phyloP scores from a whole-genome alignment of 2,797 vertebrate species.

The Malacoctenus gilli region DNA sequence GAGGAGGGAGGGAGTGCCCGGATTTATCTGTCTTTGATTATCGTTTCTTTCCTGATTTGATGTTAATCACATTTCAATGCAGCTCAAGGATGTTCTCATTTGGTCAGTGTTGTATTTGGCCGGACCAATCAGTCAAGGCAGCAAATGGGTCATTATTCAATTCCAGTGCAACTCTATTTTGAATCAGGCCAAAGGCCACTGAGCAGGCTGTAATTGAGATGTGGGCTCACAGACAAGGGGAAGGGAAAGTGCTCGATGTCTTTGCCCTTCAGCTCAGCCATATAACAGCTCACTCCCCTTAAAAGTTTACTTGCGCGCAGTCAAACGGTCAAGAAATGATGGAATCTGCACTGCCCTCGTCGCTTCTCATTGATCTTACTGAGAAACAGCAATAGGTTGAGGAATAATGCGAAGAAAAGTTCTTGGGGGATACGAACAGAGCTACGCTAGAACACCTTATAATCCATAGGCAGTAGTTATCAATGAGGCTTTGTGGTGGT shows the following conservation, averaged over 20 bases:
- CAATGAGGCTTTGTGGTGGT: no score
- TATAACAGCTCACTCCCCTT: conserved; percentile 19
- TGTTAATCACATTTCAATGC: conserved; percentile 66
- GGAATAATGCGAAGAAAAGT: no score
- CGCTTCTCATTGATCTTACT: no score
- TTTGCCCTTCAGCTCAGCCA: conserved; percentile 40
- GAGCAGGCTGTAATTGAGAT: conserved; percentile 43
- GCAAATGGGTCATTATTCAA: conserved; percentile 54
- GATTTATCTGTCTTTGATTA: conserved; percentile 68
- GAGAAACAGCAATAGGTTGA: no score
- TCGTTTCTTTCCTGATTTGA: conserved; percentile 50
- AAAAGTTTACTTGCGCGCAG: conserved; percentile 11
- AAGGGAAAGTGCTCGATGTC: conserved; percentile 22
- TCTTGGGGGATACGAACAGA: no score
- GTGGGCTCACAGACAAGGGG: conserved; percentile 16
- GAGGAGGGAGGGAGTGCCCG: conserved; percentile 23
- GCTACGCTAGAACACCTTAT: no score
- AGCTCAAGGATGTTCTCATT: conserved; percentile 53
- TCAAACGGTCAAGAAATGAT: no score
- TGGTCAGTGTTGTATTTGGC: conserved; percentile 47
- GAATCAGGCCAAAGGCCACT: conserved; percentile 35
- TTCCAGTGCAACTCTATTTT: conserved; percentile 34
- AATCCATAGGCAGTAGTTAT: no score
- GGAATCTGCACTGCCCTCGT: no score
- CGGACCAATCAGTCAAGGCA: conserved; percentile 45